Evolutionary conservation across 2,113 vertebrate species (phyloP), one percentile per base, ranked within the genome.

Genomic region (Paedocypris sp.): DNA sequence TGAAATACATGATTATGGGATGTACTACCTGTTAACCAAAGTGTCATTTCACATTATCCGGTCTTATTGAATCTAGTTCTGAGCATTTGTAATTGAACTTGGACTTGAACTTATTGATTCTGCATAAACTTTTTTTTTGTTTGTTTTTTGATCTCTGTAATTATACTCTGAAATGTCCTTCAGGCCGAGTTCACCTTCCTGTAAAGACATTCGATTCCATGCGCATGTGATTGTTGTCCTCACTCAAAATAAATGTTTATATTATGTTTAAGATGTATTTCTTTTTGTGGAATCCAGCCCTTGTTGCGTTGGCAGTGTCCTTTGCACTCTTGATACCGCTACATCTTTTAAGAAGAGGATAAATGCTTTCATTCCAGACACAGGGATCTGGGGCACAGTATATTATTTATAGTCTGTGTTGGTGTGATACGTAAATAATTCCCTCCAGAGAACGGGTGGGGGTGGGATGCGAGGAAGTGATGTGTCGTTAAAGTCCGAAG

Each of bases 401-500:
- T 78, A 78, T 78, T 80, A 77, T 80, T 81, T 81, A 81, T 80
- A 77, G 67, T 59, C 3, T 29, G 50, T 52, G 49, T 75, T 46
- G 38, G 49, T 73, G 68, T 68, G 73, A 78, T 78, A 72, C 70
- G 76, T 79, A 72, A 79, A 79, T 81, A 78, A 80, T 80, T 73
- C 77, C 71, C 73, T 51, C 62, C 59, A 69, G 63, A 52, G 62
- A 62, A 65, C 61, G 69, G 61, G 28, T 26, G 66, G 66, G 48
- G 64, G 46, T 70, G 9, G 58, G 5, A 66, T 66, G 15, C 64
- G 57, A 10, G 8, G 23, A 62, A 39, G 60, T 72, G 71, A 79
- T 79, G 77, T 78, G 68, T 69, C 78, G 73, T 77, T 74, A 68
- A 71, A 73, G 69, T 72, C 69, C 66, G 57, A 58, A 59, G 67